A percentile compares a stretch with the other conserved stretches of the same genome.
Conservation (phyloP, 2,888 invertebrate genomes). For the Trachelus troglodyta region DNA sequence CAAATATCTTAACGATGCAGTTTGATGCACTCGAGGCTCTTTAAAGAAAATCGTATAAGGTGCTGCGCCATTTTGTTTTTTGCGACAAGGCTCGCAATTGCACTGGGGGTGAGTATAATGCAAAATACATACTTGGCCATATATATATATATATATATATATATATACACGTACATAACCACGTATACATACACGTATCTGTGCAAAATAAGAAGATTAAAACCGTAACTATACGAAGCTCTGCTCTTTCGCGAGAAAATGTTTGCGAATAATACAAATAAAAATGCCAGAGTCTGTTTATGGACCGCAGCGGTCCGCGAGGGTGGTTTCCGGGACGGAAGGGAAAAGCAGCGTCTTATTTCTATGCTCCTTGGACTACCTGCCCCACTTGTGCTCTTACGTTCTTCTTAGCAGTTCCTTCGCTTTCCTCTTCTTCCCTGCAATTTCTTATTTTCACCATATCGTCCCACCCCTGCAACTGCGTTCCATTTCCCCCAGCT, state of each 20-base stretch:
- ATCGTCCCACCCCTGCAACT: neutral
- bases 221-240: neutral
- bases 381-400: neutral
- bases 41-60: neutral
- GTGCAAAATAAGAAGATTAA: neutral
- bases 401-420: neutral
- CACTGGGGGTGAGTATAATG: neutral
- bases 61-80: neutral
- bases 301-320: neutral
- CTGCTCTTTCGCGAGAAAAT: constrained; percentile 2
- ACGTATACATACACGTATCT: neutral
- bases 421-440: neutral
- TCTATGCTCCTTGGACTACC: neutral
- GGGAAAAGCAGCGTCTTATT: neutral
- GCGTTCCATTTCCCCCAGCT: neutral
- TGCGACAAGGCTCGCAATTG: neutral
- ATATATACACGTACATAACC: neutral
- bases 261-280: constrained; percentile 1
- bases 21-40: neutral
- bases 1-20: neutral
- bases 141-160: neutral
- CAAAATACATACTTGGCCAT: neutral
- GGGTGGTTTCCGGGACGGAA: neutral
- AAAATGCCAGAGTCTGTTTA: neutral
- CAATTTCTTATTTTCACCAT: neutral